Percentiles rank a stretch among this genome's conserved stretches.
These are phyloP conservation scores for Gymnocypris eckloni DNA, from an alignment of 2,797 vertebrate genomes.

Conservation along the genomic window DNA sequence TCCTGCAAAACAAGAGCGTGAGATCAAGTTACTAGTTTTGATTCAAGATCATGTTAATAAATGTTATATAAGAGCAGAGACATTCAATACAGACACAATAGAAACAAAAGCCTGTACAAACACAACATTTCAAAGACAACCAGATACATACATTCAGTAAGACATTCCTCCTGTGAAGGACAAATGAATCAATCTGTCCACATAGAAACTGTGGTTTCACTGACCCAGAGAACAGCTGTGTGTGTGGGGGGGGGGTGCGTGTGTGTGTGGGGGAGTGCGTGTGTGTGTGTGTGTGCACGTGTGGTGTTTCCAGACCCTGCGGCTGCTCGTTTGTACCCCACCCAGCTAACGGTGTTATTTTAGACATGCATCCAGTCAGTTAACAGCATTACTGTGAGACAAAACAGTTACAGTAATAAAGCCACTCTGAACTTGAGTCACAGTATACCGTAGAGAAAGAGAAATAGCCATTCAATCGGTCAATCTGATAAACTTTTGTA, in stretches of 20 bases:
- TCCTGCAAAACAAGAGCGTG: conserved; percentile 66
- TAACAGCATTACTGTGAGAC: not conserved
- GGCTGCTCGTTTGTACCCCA: conserved; percentile 28
- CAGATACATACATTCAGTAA: not conserved
- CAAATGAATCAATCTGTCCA: not conserved
- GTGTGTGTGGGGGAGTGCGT: not conserved
- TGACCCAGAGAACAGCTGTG: conserved; percentile 32
- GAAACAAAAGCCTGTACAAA: not conserved
- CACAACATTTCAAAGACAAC: not conserved
- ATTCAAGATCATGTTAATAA: not conserved
- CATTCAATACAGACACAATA: not conserved
- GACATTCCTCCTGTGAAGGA: conserved; percentile 11
- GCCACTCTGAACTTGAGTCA: not conserved
- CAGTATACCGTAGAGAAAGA: not conserved
- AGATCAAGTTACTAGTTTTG: not conserved
- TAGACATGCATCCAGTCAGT: not conserved
- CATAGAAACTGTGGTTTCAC: not conserved
- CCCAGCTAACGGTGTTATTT: conserved; percentile 14
- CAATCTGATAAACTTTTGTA: not conserved
- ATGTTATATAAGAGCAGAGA: not conserved
- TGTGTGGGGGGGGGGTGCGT: not conserved
- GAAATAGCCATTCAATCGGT: too few relatives aligned
- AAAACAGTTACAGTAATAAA: not conserved
- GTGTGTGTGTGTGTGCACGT: not conserved
- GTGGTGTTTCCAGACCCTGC: not conserved